Percentiles rank a stretch among this genome's conserved stretches.
phyloP scores from a whole-genome alignment of 2,888 invertebrate genomes.

The Athalia rosae region DNA sequence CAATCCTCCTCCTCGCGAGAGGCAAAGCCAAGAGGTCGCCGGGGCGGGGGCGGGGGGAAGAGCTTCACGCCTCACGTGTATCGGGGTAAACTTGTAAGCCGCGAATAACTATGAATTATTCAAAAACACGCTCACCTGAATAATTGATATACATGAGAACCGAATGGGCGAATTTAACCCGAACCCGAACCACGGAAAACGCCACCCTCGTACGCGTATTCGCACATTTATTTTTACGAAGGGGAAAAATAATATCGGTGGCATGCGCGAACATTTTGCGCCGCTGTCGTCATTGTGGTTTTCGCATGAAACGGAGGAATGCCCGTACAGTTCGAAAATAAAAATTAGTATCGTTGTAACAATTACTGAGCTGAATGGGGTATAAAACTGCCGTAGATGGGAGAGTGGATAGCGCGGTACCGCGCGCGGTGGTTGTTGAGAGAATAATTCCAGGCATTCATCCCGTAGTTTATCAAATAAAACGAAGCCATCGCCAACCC shows the following conservation, averaged over 20 bases:
- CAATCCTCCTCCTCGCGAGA: neutral
- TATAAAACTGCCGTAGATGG: neutral
- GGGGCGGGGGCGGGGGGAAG: neutral
- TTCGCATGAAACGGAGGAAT: too few species aligned
- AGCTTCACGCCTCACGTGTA: constrained; percentile 49
- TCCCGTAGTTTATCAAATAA: constrained; percentile 15
- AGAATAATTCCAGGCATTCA: constrained; percentile 5
- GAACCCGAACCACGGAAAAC: neutral
- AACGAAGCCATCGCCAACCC: neutral
- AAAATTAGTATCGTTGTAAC: too few species aligned
- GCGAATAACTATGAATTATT: constrained; percentile 62
- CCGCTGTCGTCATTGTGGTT: neutral
- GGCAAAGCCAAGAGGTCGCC: neutral
- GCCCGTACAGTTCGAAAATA: too few species aligned
- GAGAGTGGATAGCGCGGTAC: neutral
- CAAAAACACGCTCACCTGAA: constrained; percentile 61
- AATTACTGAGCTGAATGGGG: neutral
- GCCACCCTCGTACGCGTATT: neutral
- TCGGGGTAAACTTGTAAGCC: constrained; percentile 57
- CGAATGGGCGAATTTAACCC: constrained; percentile 44
- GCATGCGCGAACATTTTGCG: neutral
- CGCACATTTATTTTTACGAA: neutral
- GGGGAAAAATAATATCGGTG: neutral
- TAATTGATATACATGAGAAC: constrained; percentile 64
- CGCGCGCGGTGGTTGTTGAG: neutral